Percentiles rank a stretch among this genome's conserved stretches.
These are phyloP conservation scores for Gambelia wislizenii DNA, from an alignment of 2,797 vertebrate genomes.

Conservation along the genomic window DNA sequence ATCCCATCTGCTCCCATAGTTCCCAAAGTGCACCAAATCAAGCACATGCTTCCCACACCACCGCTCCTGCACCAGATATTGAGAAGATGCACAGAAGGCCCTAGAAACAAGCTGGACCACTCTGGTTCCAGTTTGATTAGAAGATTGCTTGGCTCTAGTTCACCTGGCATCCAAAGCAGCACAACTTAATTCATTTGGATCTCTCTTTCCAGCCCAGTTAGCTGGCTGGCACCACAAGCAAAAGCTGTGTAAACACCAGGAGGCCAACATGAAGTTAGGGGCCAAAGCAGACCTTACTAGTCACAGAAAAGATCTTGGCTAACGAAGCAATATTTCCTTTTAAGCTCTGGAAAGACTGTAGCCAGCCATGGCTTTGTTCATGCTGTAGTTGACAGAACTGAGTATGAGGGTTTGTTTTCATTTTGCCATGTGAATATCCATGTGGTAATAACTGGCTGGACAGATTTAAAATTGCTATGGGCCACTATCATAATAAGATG, in stretches of 20 bases:
- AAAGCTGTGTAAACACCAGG: conserved; percentile 6
- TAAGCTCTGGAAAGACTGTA: neutral
- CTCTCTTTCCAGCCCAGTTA: neutral
- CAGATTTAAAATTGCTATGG: neutral
- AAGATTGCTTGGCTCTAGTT: neutral
- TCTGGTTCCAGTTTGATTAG: neutral
- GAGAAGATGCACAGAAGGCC: neutral
- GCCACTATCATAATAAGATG: neutral
- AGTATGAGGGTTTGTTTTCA: neutral
- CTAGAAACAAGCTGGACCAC: neutral
- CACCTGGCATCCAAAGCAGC: neutral
- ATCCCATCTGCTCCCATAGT: neutral
- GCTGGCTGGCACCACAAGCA: neutral
- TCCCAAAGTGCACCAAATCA: neutral
- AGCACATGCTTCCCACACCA: neutral
- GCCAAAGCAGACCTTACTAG: neutral
- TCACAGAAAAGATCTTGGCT: neutral
- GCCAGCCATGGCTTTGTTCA: neutral
- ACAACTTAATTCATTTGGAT: neutral
- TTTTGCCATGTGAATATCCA: neutral
- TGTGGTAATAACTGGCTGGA: too few relatives aligned
- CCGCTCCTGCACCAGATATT: neutral
- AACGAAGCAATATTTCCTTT: neutral
- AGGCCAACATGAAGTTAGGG: neutral
- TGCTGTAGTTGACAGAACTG: neutral